Evolutionary conservation across 2,113 vertebrate species (phyloP), one percentile per base, ranked within the genome.

Genomic region (Larimichthys crocea): DNA sequence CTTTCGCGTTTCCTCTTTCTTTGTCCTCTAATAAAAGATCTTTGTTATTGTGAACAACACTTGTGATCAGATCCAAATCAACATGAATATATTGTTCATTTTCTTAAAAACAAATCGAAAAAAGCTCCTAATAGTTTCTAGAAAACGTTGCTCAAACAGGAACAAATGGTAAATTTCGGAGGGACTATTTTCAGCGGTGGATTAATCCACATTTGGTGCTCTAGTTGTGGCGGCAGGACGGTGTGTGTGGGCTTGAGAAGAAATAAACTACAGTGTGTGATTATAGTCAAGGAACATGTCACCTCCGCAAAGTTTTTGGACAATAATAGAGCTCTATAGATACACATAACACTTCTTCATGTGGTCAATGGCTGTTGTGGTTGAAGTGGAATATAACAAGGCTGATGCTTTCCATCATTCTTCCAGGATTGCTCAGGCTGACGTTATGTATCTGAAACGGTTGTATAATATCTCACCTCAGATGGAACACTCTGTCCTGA

Each of bases 391-490:
- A 26, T 46, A 19, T 31, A 40, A 19, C 20, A 5, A 14, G 5
- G 16, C 15, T 44, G 15, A 12, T 52, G 16, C 11, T 61, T 11
- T 22, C 48, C 46, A 8, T 68, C 22, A 9, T 22, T 55, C 48
- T 8, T n/a, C 31, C 48, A 50, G 44, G n/a, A 19, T 9, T 31
- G 74, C 52, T 55, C 53, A 24, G 52, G 40, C 69, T 62, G 26
- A 55, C 31, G 59, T 68, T 52, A 50, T 70, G 57, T 14, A 17
- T 69, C 48, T 31, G 64, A 69, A n/a, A 50, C 59, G 16, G 52
- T 76, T 76, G 75, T 61, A 52, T 60, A 71, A 85, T 61, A 60
- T 76, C 77, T 80, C 66, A 60, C 61, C 55, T 76, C 71, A 26
- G 26, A 70, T n/a, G 61, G 63, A 69, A 29, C 40, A 14, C 49